Percentiles rank a stretch among this genome's conserved stretches.
These are phyloP conservation scores for Odontomachus brunneus DNA, from an alignment of 1,140 invertebrate species.

Conservation along the genomic window DNA sequence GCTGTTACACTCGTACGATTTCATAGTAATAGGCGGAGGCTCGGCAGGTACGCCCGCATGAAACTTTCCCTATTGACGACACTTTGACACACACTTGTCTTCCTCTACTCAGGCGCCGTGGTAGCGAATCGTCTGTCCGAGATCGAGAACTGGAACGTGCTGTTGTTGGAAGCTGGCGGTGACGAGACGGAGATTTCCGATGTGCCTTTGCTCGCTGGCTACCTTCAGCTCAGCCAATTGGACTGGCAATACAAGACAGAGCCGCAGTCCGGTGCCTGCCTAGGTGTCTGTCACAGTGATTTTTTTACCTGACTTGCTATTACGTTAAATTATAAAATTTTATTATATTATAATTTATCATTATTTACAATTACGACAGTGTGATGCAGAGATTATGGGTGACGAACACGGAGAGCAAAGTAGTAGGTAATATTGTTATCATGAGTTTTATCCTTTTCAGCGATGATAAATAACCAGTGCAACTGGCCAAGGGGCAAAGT, in stretches of 20 bases:
- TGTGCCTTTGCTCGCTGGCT: conserved; percentile 94
- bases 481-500: conserved; percentile 95
- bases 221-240: conserved; percentile 93
- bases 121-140: conserved; percentile 94
- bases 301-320: too few relatives aligned
- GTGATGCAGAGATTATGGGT: too few relatives aligned
- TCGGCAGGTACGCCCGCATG: conserved; percentile 91
- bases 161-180: conserved; percentile 95
- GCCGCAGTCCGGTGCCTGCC: conserved; percentile 92
- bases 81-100: background rate
- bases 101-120: conserved; percentile 88
- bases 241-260: conserved; percentile 98
- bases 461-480: conserved; percentile 92
- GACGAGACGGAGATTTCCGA: conserved; percentile 96
- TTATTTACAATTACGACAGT: too few relatives aligned
- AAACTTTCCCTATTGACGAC: background rate
- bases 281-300: conserved; percentile 86
- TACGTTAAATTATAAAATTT: background rate
- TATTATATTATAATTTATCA: too few relatives aligned
- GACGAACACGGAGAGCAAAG: too few relatives aligned
- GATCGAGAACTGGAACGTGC: conserved; percentile 92
- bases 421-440: too few relatives aligned
- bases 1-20: conserved; percentile 91
- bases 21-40: conserved; percentile 96
- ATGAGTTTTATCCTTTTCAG: conserved; percentile 83